Evolutionary conservation across 2,113 vertebrate species (phyloP).

Genomic region (Rhineura floridana): DNA sequence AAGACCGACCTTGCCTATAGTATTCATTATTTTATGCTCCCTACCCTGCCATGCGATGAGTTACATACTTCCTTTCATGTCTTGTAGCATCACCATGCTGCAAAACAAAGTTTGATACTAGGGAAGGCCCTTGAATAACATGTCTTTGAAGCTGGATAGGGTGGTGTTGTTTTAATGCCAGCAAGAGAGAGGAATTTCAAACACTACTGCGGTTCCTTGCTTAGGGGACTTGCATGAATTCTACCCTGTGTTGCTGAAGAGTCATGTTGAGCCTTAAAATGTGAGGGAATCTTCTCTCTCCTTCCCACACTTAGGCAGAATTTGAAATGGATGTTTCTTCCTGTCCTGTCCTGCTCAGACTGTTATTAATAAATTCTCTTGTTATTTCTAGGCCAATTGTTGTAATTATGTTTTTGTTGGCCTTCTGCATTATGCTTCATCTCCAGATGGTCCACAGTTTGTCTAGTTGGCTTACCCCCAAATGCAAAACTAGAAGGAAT

Average conservation of each 20-base stretch:
- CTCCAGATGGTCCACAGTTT: conserved; percentile 70
- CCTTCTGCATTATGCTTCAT: conserved; percentile 67
- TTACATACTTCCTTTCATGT: conserved; percentile 9
- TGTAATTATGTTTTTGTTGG: conserved; percentile 80
- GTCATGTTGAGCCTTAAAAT: conserved; percentile 27
- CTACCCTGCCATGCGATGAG: neutral
- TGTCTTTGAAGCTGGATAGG: conserved; percentile 3
- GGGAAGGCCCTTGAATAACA: neutral
- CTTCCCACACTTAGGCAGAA: conserved; percentile 60
- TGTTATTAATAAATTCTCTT: conserved; percentile 75
- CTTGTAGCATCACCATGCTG: neutral
- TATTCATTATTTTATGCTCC: neutral
- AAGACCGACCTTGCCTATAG: neutral
- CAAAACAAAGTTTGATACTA: conserved; percentile 1
- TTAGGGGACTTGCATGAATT: conserved; percentile 40
- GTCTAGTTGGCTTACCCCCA: conserved; percentile 62
- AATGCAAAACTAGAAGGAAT: conserved; percentile 65
- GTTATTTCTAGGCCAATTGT: conserved; percentile 73
- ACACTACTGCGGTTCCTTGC: neutral
- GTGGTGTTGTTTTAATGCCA: conserved; percentile 2
- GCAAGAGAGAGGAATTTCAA: conserved; percentile 25
- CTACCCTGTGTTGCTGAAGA: conserved; percentile 36
- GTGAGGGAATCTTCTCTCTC: conserved; percentile 51
- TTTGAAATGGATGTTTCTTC: conserved; percentile 62
- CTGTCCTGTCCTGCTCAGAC: conserved; percentile 47